Conservation (phyloP, 1,140 invertebrate species). For the Ladona fulva region DNA sequence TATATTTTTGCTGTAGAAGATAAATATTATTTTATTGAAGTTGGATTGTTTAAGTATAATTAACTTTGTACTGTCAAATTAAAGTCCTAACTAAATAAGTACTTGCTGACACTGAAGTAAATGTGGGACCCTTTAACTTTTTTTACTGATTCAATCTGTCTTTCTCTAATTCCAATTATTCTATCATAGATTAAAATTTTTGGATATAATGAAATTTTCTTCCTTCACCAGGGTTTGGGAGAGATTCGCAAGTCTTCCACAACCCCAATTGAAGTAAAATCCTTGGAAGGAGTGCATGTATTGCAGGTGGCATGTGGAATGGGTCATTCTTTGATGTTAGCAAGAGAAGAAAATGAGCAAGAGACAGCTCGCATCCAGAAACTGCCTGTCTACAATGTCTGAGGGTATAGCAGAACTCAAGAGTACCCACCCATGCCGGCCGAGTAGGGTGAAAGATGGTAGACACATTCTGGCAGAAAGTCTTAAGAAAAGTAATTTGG, state of each 20-base stretch:
- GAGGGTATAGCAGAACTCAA: slow-evolving; percentile 22
- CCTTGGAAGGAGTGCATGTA: slow-evolving; percentile 70
- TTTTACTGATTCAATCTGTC: too few relatives aligned
- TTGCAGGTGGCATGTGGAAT: slow-evolving; percentile 72
- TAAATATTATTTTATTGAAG: too few relatives aligned
- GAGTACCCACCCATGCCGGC: neutral
- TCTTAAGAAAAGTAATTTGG: neutral
- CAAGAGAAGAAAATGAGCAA: slow-evolving; percentile 53
- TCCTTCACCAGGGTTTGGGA: slow-evolving; percentile 61
- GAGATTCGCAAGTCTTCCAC: slow-evolving; percentile 81
- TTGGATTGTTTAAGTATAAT: too few relatives aligned
- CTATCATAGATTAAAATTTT: too few relatives aligned
- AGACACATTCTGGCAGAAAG: neutral
- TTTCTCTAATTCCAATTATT: too few relatives aligned
- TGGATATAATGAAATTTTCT: too few relatives aligned
- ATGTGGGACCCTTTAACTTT: too few relatives aligned
- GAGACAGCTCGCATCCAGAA: slow-evolving; percentile 52
- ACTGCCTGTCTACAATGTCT: slow-evolving; percentile 46
- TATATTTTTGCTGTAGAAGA: too few relatives aligned
- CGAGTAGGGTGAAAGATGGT: neutral
- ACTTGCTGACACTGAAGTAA: too few relatives aligned
- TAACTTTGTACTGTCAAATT: too few relatives aligned
- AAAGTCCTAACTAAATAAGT: too few relatives aligned
- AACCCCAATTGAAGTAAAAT: slow-evolving; percentile 78
- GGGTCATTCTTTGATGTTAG: slow-evolving; percentile 70